phyloP scores from a whole-genome alignment of 2,113 vertebrate genomes.

The Tautogolabrus adspersus region DNA sequence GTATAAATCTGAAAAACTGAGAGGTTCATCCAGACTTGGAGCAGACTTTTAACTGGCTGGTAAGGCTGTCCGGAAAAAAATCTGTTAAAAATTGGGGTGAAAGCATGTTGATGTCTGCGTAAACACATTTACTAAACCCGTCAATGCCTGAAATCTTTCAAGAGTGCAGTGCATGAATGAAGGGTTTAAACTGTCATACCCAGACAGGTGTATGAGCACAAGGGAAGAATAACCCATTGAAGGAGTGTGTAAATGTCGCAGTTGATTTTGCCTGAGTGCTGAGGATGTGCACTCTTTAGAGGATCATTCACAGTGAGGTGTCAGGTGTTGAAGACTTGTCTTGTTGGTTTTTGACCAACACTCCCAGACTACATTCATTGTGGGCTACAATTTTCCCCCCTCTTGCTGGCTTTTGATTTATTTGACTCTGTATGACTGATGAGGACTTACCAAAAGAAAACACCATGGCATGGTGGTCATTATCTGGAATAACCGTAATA shows the following conservation, averaged over 20 bases:
- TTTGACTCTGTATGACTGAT: slow-evolving; percentile 6
- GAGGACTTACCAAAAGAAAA: slow-evolving; percentile 12
- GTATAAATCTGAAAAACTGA: no score
- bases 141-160: no score
- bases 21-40: no score
- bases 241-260: slow-evolving; percentile 56
- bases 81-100: no score
- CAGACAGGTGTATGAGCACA: background rate
- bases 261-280: slow-evolving; percentile 58
- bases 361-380: slow-evolving; percentile 18
- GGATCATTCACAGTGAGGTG: slow-evolving; percentile 64
- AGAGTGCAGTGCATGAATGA: no score
- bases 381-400: slow-evolving; percentile 30
- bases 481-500: background rate
- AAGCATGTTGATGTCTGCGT: no score
- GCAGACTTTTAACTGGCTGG: no score
- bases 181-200: background rate
- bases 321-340: slow-evolving; percentile 53
- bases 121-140: no score
- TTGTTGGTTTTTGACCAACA: slow-evolving; percentile 34
- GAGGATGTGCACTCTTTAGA: slow-evolving; percentile 58
- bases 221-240: background rate
- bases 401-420: slow-evolving; percentile 27
- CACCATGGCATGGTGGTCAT: slow-evolving; percentile 2
- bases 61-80: no score